phyloP scores from a whole-genome alignment of 2,888 invertebrate genomes.

The Oscheius sp. region DNA sequence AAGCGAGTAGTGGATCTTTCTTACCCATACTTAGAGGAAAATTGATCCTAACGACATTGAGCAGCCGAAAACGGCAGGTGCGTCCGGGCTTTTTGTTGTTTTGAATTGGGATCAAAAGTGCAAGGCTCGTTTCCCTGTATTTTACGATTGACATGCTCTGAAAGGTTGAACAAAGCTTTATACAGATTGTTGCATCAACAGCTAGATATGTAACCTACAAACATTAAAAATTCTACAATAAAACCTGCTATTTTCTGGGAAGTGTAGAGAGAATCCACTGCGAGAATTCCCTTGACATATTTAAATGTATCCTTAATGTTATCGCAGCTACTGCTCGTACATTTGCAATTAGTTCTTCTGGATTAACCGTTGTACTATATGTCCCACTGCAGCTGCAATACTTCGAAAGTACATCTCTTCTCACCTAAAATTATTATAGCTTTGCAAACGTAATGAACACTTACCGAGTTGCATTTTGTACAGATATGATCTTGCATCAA shows the following conservation, averaged over 20 bases:
- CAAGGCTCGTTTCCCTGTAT: too few species aligned
- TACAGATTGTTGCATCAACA: too few species aligned
- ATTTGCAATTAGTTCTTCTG: slow-evolving; percentile 40
- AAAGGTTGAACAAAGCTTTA: too few species aligned
- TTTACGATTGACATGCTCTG: too few species aligned
- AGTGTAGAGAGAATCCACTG: slow-evolving; percentile 18
- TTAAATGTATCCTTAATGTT: neutral
- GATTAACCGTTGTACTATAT: slow-evolving; percentile 45
- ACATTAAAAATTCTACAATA: neutral
- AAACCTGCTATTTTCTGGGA: neutral
- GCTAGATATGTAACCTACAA: neutral
- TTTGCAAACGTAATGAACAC: slow-evolving; percentile 23
- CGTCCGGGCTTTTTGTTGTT: too few species aligned
- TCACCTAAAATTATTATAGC: slow-evolving; percentile 36
- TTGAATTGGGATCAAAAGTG: too few species aligned
- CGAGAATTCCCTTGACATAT: slow-evolving; percentile 7
- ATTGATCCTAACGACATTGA: too few species aligned
- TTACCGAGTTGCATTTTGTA: slow-evolving; percentile 83
- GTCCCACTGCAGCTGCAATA: slow-evolving; percentile 63
- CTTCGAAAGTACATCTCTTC: slow-evolving; percentile 46
- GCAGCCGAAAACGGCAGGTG: too few species aligned
- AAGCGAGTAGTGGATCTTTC: too few species aligned
- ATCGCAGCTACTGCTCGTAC: slow-evolving; percentile 22
- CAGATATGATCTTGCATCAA: slow-evolving; percentile 91
- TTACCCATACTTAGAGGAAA: too few species aligned